phyloP scores from a whole-genome alignment of 2,797 vertebrate species.

The Sylvia borin region DNA sequence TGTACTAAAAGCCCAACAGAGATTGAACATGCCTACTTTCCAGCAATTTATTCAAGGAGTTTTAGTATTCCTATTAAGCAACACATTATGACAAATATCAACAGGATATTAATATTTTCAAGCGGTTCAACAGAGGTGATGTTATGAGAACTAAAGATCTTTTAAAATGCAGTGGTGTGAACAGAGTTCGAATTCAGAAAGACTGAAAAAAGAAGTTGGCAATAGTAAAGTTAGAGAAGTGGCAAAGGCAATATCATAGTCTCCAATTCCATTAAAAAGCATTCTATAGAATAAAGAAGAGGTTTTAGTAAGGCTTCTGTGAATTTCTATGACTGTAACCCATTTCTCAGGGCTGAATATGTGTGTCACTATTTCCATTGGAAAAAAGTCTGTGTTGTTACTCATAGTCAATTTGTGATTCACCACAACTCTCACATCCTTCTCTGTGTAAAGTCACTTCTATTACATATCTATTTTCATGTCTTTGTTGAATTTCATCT shows the following conservation, averaged over 20 bases:
- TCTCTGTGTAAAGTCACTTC: background rate
- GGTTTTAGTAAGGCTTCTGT: background rate
- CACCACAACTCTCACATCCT: background rate
- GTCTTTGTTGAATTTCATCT: background rate
- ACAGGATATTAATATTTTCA: background rate
- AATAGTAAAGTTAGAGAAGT: background rate
- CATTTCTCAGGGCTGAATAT: background rate
- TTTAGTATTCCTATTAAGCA: background rate
- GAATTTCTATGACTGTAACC: background rate
- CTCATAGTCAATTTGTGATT: constrained; percentile 12
- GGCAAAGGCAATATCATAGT: background rate
- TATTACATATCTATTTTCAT: background rate
- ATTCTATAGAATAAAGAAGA: background rate
- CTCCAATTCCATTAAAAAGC: background rate
- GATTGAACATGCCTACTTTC: background rate
- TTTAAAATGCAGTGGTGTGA: background rate
- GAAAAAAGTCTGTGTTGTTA: background rate
- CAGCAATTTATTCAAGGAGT: background rate
- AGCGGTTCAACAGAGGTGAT: background rate
- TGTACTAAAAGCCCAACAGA: constrained; percentile 26
- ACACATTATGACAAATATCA: background rate
- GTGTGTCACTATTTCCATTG: background rate
- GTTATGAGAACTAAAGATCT: background rate
- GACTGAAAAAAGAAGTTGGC: background rate
- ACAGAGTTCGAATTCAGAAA: background rate